Evolutionary conservation across 2,797 vertebrate species (phyloP), one percentile per base, ranked within the genome.

Genomic region (Sternarchorhynchus goeldii): DNA sequence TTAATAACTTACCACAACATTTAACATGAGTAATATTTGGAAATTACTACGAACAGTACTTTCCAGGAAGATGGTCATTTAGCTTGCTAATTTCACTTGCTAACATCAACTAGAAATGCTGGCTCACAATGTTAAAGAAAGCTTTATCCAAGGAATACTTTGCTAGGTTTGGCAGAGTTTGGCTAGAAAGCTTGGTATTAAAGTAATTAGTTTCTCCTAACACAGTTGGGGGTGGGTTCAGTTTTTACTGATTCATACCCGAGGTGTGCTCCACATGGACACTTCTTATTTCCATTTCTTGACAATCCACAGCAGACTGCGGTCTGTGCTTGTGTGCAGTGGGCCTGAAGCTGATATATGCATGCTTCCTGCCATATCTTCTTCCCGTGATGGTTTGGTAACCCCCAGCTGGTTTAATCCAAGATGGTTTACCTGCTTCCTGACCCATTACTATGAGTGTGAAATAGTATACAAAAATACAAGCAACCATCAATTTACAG

Each of bases 381-480:
- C 91, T 87, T 45, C 90, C 88, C 31, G 87, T 92, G 86, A 87
- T 60, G 34, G 91, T 90, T 72, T 90, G 91, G 84, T 91, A 92
- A 0, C 87, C 89, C 82, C 90, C 90, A 73, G 85, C 80, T 81
- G 90, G 86, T 87, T 90, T 93, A 58, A 89, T 89, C 91, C 89
- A 93, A 41, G 81, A 82, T 83, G 81, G 71, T 84, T 92, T 95
- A 77, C 86, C 88, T 75, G 87, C 88, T 88, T 92, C 90, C 87
- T 94, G 93, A 88, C 91, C 91, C 93, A 93, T 94, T 82, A 75
- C 93, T 95, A 76, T n/a, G 70, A 50, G 21, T 62, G 45, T 4
- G 14, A 8, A 74, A 3, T 72, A 69, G 60, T 62, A 63, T n/a
- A 63, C 3, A 25, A 41, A 36, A 17, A 20, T 8, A 20, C 56